Conservation (phyloP, 2,797 vertebrate genomes). For the Chanos chanos region DNA sequence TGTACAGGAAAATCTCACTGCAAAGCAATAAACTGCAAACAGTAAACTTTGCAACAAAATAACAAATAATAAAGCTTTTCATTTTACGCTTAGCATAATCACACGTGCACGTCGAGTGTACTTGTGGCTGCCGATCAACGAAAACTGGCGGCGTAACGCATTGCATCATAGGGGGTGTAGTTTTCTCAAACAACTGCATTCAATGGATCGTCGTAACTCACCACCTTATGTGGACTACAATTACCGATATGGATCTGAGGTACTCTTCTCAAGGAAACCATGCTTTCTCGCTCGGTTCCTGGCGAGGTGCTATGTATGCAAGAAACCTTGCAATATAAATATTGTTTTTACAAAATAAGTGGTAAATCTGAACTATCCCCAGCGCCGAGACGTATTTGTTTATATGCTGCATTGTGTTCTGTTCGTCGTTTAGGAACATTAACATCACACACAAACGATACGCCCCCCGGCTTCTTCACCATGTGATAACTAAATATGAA, state of each 20-base stretch:
- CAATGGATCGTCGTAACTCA: too few species aligned
- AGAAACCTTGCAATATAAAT: neutral
- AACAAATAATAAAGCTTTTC: too few species aligned
- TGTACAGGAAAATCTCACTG: neutral
- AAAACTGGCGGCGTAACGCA: slow-evolving; percentile 21
- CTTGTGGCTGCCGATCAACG: slow-evolving; percentile 58
- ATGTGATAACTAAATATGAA: neutral
- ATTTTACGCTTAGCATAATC: too few species aligned
- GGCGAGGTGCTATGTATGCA: slow-evolving; percentile 7
- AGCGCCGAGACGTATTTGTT: too few species aligned
- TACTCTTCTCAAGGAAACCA: slow-evolving; percentile 29
- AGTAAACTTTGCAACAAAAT: neutral
- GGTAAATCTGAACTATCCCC: neutral
- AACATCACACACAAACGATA: neutral
- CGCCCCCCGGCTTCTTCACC: neutral
- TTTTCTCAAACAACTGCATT: neutral
- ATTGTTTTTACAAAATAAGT: too few species aligned
- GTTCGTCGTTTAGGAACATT: neutral
- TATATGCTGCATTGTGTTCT: neutral
- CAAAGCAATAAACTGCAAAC: neutral
- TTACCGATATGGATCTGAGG: slow-evolving; percentile 42
- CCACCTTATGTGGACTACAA: slow-evolving; percentile 58
- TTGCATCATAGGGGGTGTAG: slow-evolving; percentile 55
- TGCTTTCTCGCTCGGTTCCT: slow-evolving; percentile 31
- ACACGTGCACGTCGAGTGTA: too few species aligned